Conservation (phyloP, 2,113 vertebrate genomes). For the Sus scrofa region T2T-Sscrofa CM000816.6:75791501-75792000, state of each 20-base stretch:
- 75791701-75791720: neutral
- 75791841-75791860: neutral
- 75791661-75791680: neutral
- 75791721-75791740: neutral
- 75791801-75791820: accelerated
- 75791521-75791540: neutral
- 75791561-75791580: neutral
- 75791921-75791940: neutral
- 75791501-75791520: neutral
- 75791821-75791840: accelerated
- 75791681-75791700: neutral
- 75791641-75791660: neutral
- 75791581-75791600: neutral
- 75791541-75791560: neutral
- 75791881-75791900: neutral
- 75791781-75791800: accelerated
- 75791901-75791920: neutral
- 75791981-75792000: neutral
- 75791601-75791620: neutral
- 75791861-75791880: neutral
- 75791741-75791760: neutral
- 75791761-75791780: neutral
- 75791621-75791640: neutral
- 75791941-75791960: neutral
- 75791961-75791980: neutral